Evolutionary conservation across 1,140 invertebrate species (phyloP), one percentile per base, ranked within the genome.

Genomic region (Microplitis demolitor): DNA sequence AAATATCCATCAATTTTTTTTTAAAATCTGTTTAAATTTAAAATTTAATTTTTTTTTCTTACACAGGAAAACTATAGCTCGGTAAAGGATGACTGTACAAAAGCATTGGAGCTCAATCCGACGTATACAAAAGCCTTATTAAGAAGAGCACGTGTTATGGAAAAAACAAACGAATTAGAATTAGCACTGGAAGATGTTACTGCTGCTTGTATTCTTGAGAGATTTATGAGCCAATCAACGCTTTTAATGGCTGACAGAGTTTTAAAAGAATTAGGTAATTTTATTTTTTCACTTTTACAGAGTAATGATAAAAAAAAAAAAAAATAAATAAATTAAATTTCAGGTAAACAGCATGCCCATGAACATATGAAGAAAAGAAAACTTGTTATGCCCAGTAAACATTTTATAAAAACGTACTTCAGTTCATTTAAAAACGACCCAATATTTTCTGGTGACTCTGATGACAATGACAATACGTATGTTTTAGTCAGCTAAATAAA

Each of bases 171-270:
- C 77, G 91, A 97, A 72, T 89, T 95, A 72, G 90, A 92, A 77
- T 89, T 93, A 66, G 92, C 94, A 60, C 86, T 98, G 53, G 96
- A 98, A 89, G 96, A 98, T 89, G 91, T 97, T 0, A 98, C 96
- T 13, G 92, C 94, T 61, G 94, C 95, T 16, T 98, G 96, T 86
- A 93, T 98, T 77, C 86, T 98, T 68, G 96, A 98, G 88, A 90
- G 91, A 73, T 99, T 97, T 86, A 89, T 91, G 77, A 96, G 96
- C 82, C 91, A 93, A 78, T 89, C 87, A 64, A 93, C 93, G 53
- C 86, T 98, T 13, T 83, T 91, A 56, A 92, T 93, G 83, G 96
- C 96, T 14, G 97, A 98, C 86, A 89, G 93, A 69, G 91, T 98
- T 51, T 87, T 98, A 0, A 97, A 96, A 84, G 87, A 90, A 78